phyloP scores from a whole-genome alignment of 2,888 invertebrate species.

The Campoplex nolae region DNA sequence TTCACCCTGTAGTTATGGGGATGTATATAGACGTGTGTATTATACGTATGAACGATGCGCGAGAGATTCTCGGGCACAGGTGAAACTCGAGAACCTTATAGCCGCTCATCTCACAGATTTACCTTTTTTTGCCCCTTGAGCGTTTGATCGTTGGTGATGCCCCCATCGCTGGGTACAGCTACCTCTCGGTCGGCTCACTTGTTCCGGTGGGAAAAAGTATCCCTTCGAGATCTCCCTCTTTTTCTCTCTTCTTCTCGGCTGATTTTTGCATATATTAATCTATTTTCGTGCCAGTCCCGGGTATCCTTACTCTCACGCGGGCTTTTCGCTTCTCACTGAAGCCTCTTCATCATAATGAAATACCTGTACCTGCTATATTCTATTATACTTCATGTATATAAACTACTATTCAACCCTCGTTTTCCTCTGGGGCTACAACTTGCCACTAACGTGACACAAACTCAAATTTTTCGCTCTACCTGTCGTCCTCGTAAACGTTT shows the following conservation, averaged over 20 bases:
- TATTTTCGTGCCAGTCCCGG: conserved; percentile 72
- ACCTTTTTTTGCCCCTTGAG: conserved; percentile 43
- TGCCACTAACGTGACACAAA: conserved; percentile 72
- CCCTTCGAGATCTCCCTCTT: conserved; percentile 38
- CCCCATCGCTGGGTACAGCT: conserved; percentile 46
- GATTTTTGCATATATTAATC: conserved; percentile 84
- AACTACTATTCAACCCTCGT: conserved; percentile 48
- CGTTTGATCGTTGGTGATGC: conserved; percentile 42
- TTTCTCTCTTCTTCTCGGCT: conserved; percentile 51
- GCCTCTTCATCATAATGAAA: conserved; percentile 49
- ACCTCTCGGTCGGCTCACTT: conserved; percentile 74
- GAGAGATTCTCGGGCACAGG: conserved; percentile 77
- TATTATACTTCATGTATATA: conserved; percentile 32
- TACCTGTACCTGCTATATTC: conserved; percentile 48
- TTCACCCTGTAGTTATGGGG: neutral
- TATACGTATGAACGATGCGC: conserved; percentile 61
- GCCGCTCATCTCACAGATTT: conserved; percentile 62
- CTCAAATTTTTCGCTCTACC: conserved; percentile 77
- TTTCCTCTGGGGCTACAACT: conserved; percentile 71
- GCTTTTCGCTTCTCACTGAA: conserved; percentile 45
- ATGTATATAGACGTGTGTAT: conserved; percentile 25
- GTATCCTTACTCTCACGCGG: conserved; percentile 53
- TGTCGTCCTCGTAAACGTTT: conserved; percentile 71
- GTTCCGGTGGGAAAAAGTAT: conserved; percentile 82
- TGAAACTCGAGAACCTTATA: conserved; percentile 79